phyloP scores from a whole-genome alignment of 2,113 vertebrate genomes.

The Suncus etruscus region DNA sequence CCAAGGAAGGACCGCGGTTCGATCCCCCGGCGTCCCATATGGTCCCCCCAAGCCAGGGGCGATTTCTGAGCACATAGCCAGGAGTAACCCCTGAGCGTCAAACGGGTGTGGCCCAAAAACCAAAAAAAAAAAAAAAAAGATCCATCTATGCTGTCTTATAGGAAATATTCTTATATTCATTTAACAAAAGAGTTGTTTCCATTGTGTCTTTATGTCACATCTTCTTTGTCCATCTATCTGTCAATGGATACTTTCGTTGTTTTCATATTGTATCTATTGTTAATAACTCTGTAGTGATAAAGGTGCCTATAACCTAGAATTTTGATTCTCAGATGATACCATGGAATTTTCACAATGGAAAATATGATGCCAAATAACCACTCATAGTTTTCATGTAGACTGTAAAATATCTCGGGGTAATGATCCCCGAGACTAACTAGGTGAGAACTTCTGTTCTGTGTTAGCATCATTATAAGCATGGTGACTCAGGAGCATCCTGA shows the following conservation, averaged over 20 bases:
- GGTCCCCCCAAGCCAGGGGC: no score
- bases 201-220: neutral
- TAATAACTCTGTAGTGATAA: neutral
- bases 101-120: no score
- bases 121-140: no score
- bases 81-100: no score
- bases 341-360: neutral
- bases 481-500: neutral
- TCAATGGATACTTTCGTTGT: neutral
- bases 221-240: neutral
- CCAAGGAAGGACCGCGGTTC: no score
- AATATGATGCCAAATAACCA: neutral
- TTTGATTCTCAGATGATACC: neutral
- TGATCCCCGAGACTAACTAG: neutral
- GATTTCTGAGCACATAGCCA: no score
- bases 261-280: neutral
- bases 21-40: no score
- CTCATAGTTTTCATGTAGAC: neutral
- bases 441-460: neutral
- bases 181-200: neutral
- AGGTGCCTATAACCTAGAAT: neutral
- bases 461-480: neutral
- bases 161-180: neutral
- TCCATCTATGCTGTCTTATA: neutral
- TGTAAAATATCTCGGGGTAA: neutral